Percentiles rank a stretch among this genome's conserved stretches.
phyloP scores from a whole-genome alignment of 2,113 vertebrate species.

The Periophthalmodon schlosseri region DNA sequence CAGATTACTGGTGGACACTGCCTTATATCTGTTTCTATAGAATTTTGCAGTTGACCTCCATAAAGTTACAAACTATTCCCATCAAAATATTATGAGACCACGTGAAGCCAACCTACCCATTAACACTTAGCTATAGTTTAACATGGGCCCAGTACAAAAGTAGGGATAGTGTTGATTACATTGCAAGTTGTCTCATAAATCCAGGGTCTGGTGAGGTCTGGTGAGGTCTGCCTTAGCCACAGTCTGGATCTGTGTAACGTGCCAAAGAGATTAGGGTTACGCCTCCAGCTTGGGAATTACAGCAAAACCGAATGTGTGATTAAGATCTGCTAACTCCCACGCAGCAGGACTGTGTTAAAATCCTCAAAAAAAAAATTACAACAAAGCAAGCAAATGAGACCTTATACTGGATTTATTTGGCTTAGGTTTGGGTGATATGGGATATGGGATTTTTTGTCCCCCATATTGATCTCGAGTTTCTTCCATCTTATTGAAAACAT shows the following conservation, averaged over 20 bases:
- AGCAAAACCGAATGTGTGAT: constrained; percentile 55
- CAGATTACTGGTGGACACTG: too few relatives aligned
- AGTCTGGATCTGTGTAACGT: constrained; percentile 54
- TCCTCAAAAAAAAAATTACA: constrained; percentile 4
- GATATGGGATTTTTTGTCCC: too few relatives aligned
- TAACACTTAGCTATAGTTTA: too few relatives aligned
- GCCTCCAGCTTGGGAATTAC: constrained; percentile 51
- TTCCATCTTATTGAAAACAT: too few relatives aligned
- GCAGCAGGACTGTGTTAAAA: constrained; percentile 5
- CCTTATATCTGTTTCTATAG: too few relatives aligned
- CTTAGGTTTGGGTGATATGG: too few relatives aligned
- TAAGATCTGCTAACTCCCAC: constrained; percentile 56
- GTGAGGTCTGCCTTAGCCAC: constrained; percentile 28
- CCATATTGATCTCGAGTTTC: too few relatives aligned
- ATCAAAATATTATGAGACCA: not conserved
- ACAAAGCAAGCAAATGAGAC: constrained; percentile 1
- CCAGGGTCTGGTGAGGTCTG: constrained; percentile 33
- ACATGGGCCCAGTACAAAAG: constrained; percentile 25
- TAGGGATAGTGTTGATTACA: constrained; percentile 9
- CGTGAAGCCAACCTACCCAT: not conserved
- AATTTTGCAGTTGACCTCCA: too few relatives aligned
- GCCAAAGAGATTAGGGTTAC: constrained; percentile 61
- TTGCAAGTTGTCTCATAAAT: constrained; percentile 49
- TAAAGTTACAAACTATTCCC: too few relatives aligned
- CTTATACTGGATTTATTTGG: not conserved